Evolutionary conservation across 2,113 vertebrate genomes (phyloP), one percentile per base, ranked within the genome.

Genomic region (Sebastes fasciatus): DNA sequence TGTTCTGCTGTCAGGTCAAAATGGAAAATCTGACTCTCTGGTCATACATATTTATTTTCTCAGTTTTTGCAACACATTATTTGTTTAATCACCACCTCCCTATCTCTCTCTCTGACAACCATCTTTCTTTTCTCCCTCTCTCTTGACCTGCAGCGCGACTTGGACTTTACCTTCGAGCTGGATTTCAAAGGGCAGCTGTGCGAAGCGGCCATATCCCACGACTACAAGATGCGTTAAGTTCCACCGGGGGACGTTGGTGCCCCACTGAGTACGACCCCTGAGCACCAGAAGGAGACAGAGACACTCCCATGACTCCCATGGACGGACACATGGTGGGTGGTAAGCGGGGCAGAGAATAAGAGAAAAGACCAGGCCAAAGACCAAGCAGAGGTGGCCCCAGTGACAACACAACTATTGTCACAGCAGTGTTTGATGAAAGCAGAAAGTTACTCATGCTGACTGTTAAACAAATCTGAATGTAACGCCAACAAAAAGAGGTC

Each of bases 181-280:
- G 98, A 99, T 94, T 99, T 99, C 94, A 99, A 98, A 95, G 98
- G 98, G 80, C 98, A 99, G 94, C 96, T 99, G 58, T 98, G 97
- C 75, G 98, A 99, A 95, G 96, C 96, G 34, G 97, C 97, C 60
- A 96, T 99, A 89, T 96, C 96, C 90, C 98, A 99, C 58, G 97
- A 99, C 95, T 99, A 99, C 95, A 99, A 97, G 94, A 99, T 99
- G 98, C 98, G 97, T 79, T 99, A 98, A 82, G 57, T 60, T 61
- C 26, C 64, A 48, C 85, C 4, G 52, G 73, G 61, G 79, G 83
- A 77, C 34, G 9, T 34, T 60, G 91, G 90, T 34, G 67, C 52
- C 26, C 72, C 51, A 0, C 52, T 48, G 82, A 86, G 69, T 66
- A 14, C 8, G 51, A 40, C 60, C 49, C 26, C 57, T 63, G 68